A percentile compares a stretch with the other conserved stretches of the same genome.
Evolutionary conservation across 2,797 vertebrate genomes (phyloP).

Genomic region (Schizopygopsis malacanthus): DNA sequence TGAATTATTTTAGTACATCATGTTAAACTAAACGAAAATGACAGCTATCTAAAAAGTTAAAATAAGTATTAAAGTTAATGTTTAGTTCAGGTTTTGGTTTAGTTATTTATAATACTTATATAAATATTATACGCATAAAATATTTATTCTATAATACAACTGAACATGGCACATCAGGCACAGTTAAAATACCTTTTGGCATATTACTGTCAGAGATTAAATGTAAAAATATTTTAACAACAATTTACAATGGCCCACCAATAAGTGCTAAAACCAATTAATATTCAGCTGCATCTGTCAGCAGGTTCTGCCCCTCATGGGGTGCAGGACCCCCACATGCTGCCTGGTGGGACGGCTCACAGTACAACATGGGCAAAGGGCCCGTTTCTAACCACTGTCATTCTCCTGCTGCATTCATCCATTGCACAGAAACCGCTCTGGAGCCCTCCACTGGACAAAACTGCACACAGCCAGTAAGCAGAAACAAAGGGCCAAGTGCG

Average conservation of each 20-base stretch:
- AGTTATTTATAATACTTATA: background rate
- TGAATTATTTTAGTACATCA: too few relatives aligned
- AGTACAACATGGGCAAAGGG: background rate
- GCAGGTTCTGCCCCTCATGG: conserved; percentile 38
- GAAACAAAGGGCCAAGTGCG: background rate
- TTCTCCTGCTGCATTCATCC: background rate
- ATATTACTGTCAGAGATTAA: background rate
- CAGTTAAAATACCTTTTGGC: background rate
- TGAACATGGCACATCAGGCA: background rate
- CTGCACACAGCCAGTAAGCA: background rate
- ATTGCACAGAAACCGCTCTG: background rate
- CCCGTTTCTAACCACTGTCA: background rate
- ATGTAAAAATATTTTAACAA: background rate
- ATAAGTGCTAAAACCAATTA: conserved; percentile 64
- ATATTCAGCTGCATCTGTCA: conserved; percentile 68
- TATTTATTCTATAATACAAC: too few relatives aligned
- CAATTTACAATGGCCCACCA: conserved; percentile 47
- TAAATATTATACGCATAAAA: too few relatives aligned
- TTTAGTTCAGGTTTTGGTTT: background rate
- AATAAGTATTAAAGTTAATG: background rate
- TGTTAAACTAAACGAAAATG: too few relatives aligned
- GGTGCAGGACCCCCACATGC: conserved; percentile 45
- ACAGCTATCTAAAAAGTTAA: too few relatives aligned
- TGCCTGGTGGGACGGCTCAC: conserved; percentile 5
- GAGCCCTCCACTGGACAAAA: background rate